Base-by-base conservation (phyloP, 2,888 invertebrate genomes). In the Hirtodrosophila duncani region DNA sequence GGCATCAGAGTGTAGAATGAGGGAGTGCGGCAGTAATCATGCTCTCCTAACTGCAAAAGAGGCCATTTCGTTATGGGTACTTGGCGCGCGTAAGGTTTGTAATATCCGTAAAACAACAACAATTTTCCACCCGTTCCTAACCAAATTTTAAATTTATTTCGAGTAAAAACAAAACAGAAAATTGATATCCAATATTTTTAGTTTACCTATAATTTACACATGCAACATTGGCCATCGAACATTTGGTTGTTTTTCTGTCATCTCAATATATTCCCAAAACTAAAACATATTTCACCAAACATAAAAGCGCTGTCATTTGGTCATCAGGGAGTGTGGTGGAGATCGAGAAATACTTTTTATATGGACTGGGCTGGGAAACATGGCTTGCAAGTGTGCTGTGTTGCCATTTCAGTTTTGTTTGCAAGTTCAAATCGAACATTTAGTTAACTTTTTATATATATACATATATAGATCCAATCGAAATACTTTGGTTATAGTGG, bases 11-110 rank as follows among this genome's bases (percentile, higher is more conserved):
- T 85, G 84, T 86, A 86, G 84, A 86, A 53, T 80, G 75, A 85
- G 85, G 77, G 85, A 86, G 82, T 83, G 84, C 82, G 87, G 86
- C 89, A 91, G 90, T 89, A 90, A 91, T 88, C 92, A 92, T 90
- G 92, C 92, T 90, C 93, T 94, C 90, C 92, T 95, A 89, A 94
- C 94, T 89, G 94, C 94, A 90, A 93, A 94, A 92, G 94, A 95
- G 92, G 95, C 95, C 90, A 93, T 95, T 90, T 94, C 94, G 89
- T 92, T 95, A 88, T 95, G 94, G 94, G 93, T 94, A 89, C 93
- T 94, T 90, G 94, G 94, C 91, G 94, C 94, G 90, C 92, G 94
- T 91, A 94, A 95, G 94, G 94, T 95, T 86, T 86, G 87, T 87
- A 85, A 71, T 65, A 71, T 57, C 63, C 69, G 59, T 58, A 43